Percentiles rank a stretch among this genome's conserved stretches.
Evolutionary conservation across 2,797 vertebrate genomes (phyloP).

Genomic region (Selene dorsalis): DNA sequence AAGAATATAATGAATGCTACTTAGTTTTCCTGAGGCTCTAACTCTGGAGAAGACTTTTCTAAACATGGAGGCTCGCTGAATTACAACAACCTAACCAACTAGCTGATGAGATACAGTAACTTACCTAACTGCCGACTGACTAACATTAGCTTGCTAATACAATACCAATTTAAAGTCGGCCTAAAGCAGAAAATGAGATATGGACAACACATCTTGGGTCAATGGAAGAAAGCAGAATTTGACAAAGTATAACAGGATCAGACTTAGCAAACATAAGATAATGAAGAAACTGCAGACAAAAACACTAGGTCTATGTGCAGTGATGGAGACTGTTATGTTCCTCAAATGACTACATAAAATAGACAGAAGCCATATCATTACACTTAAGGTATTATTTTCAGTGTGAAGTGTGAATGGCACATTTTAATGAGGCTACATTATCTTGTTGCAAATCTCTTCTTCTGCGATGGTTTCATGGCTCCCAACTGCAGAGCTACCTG

Average conservation of each 20-base stretch:
- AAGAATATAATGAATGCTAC: conserved; percentile 23
- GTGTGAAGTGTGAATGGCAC: background rate
- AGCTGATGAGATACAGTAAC: background rate
- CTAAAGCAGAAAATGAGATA: background rate
- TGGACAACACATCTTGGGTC: background rate
- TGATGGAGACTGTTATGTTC: background rate
- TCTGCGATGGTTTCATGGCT: background rate
- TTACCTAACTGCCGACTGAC: background rate
- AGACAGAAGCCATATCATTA: background rate
- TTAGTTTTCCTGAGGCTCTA: conserved; percentile 26
- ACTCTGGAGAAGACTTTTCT: background rate
- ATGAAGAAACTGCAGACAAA: background rate
- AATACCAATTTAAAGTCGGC: background rate
- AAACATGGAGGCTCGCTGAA: conserved; percentile 18
- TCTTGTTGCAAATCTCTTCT: background rate
- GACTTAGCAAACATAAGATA: too few relatives aligned
- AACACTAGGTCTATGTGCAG: background rate
- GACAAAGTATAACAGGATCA: background rate
- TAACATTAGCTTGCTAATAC: background rate
- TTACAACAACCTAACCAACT: background rate
- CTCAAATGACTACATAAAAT: background rate
- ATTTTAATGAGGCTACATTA: background rate
- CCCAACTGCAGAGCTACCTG: background rate
- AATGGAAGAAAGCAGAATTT: background rate
- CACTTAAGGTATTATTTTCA: background rate